phyloP scores from a whole-genome alignment of 2,113 vertebrate genomes.

The Stercorarius parasiticus region DNA sequence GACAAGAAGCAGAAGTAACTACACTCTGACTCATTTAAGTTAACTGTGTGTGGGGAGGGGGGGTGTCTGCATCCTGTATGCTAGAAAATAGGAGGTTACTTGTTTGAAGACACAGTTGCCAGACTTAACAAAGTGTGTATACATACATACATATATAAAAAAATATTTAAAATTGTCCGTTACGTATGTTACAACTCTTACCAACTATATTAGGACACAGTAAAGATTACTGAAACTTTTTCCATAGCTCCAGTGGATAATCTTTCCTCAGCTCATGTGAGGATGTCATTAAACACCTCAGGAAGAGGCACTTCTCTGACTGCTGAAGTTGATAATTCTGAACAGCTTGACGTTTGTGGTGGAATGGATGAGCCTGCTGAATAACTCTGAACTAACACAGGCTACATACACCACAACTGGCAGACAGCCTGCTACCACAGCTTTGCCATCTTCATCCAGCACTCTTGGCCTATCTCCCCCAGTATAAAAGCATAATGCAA shows the following conservation, averaged over 20 bases:
- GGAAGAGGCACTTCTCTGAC: not conserved
- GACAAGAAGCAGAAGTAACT: not conserved
- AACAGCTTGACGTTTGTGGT: not conserved
- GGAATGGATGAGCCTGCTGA: not conserved
- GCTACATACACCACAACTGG: not conserved
- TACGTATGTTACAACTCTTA: not conserved
- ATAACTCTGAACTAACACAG: not conserved
- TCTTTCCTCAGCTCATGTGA: not conserved
- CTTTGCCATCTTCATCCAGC: not conserved
- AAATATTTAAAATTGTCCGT: not conserved
- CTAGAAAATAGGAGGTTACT: not conserved
- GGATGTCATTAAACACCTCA: slow-evolving; percentile 8
- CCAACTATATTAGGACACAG: not conserved
- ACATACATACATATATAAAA: not conserved
- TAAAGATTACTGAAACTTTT: not conserved
- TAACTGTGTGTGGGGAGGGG: not conserved
- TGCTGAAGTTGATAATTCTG: not conserved
- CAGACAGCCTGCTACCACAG: not conserved
- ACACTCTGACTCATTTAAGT: not conserved
- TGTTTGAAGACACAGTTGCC: not conserved
- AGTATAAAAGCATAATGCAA: rapidly evolving
- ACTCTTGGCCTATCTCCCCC: not conserved
- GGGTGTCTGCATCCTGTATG: not conserved
- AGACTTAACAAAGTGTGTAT: not conserved
- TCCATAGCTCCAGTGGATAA: not conserved